Conservation (phyloP, 2,113 vertebrate species). For the Prietella phreatophila region DNA sequence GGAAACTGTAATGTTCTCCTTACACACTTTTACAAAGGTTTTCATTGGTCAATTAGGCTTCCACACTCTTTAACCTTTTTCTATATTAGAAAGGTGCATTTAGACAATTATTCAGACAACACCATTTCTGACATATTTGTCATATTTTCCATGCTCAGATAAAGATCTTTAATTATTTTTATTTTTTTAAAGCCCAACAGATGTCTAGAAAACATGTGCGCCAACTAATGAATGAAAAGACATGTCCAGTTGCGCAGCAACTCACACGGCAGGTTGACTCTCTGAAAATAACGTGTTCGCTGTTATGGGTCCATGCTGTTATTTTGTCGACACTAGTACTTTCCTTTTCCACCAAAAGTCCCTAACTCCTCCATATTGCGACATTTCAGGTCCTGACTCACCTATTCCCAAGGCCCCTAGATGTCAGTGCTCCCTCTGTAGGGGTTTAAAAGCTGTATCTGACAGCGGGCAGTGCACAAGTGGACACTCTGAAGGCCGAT, state of each 20-base stretch:
- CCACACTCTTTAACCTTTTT: neutral
- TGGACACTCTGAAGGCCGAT: conserved; percentile 53
- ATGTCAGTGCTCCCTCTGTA: conserved; percentile 35
- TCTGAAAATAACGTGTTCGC: conserved; percentile 10
- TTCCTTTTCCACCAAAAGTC: conserved; percentile 28
- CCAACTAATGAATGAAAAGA: conserved; percentile 34
- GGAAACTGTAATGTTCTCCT: neutral
- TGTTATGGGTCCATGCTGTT: neutral
- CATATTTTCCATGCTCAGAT: neutral
- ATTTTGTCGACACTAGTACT: conserved; percentile 36
- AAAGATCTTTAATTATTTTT: conserved; percentile 8
- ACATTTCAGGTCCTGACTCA: conserved; percentile 36
- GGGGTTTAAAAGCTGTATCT: conserved; percentile 39
- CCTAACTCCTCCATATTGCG: conserved; percentile 31
- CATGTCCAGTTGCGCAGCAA: conserved; percentile 12
- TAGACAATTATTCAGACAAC: neutral
- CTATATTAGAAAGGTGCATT: neutral
- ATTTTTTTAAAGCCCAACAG: neutral
- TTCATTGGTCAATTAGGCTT: conserved; percentile 18
- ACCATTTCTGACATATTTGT: neutral
- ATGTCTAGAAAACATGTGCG: conserved; percentile 35
- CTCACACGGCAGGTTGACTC: conserved; percentile 21
- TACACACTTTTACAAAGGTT: neutral
- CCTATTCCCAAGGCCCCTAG: conserved; percentile 38
- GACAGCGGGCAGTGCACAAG: conserved; percentile 42